Evolutionary conservation across 1,140 invertebrate genomes (phyloP).

Genomic region (Meteorus sp.): DNA sequence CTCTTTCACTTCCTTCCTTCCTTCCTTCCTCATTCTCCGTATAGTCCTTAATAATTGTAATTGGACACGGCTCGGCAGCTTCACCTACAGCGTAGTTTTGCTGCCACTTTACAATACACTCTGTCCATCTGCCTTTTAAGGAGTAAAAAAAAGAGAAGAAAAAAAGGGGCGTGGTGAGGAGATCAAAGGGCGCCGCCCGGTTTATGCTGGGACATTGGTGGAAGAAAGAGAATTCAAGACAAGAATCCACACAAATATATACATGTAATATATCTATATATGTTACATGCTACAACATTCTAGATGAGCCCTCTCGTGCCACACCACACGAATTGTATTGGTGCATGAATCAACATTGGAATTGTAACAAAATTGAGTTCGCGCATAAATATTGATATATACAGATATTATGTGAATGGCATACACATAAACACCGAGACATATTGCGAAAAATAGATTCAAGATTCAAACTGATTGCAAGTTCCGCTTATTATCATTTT

Average conservation of each 20-base stretch:
- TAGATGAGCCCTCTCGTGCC: neutral
- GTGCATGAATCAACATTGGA: too few species aligned
- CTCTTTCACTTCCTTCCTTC: conserved; percentile 25
- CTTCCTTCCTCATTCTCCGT: conserved; percentile 34
- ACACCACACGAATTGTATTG: neutral
- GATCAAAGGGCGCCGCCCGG: conserved; percentile 57
- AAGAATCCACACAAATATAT: conserved; percentile 23
- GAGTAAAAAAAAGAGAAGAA: conserved; percentile 61
- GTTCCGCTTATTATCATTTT: too few species aligned
- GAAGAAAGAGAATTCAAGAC: conserved; percentile 16
- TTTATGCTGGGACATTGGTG: conserved; percentile 22
- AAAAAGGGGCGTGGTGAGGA: conserved; percentile 57
- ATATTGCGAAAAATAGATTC: too few species aligned
- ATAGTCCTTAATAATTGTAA: conserved; percentile 61
- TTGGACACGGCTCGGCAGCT: conserved; percentile 59
- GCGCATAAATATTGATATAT: too few species aligned
- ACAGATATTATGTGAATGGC: too few species aligned
- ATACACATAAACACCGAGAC: too few species aligned
- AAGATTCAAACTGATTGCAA: too few species aligned
- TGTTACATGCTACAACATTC: neutral
- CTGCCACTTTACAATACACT: conserved; percentile 62
- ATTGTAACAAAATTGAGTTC: too few species aligned
- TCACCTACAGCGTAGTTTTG: conserved; percentile 56
- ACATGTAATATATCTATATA: neutral
- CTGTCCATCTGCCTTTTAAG: conserved; percentile 62